Evolutionary conservation across 2,888 invertebrate genomes (phyloP), one percentile per base, ranked within the genome.

Genomic region (Drosophila mettleri): DNA sequence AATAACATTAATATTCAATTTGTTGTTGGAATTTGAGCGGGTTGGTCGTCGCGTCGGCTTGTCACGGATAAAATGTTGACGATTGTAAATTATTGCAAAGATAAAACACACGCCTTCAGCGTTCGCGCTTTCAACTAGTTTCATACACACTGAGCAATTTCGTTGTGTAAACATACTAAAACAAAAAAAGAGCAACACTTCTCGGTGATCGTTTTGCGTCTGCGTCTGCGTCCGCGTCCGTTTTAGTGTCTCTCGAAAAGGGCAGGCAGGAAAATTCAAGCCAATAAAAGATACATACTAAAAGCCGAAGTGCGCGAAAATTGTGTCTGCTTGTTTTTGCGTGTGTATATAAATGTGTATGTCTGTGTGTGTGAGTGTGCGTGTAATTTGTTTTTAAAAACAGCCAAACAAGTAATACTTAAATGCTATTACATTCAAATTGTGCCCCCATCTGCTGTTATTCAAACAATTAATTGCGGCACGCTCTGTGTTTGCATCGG

Each of bases 271-370:
- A 88, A 86, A 84, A 84, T 78, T 78, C 80, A 72, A 78, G 89
- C 77, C 83, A 87, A 89, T 89, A 89, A 82, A 89, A 85, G 85
- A 85, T 85, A 85, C 85, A 85, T 89, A 85, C 89, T 84, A 73
- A 87, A 80, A 79, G 64, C 58, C 75, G 74, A 69, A 80, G 76
- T 79, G 80, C 83, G 83, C 81, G 80, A 86, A 88, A 86, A 88
- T 70, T 74, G 68, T 72, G 60, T 67, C 53, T 66, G 61, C 45
- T 48, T 70, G 67, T 51, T 54, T 61, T 45, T 63, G 45, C 57
- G 46, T 53, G 43, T 38, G 36, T 43, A 43, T 36, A 41, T 51
- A 22, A 48, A 24, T 8, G 34, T 46, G 24, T 4, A 6, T 10
- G 16, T 33, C 43, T 53, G 31, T 34, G 51, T 22, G 20, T 49